A percentile compares a stretch with the other conserved stretches of the same genome.
phyloP scores from a whole-genome alignment of 2,797 vertebrate species.

The Amphiprion clarkii region DNA sequence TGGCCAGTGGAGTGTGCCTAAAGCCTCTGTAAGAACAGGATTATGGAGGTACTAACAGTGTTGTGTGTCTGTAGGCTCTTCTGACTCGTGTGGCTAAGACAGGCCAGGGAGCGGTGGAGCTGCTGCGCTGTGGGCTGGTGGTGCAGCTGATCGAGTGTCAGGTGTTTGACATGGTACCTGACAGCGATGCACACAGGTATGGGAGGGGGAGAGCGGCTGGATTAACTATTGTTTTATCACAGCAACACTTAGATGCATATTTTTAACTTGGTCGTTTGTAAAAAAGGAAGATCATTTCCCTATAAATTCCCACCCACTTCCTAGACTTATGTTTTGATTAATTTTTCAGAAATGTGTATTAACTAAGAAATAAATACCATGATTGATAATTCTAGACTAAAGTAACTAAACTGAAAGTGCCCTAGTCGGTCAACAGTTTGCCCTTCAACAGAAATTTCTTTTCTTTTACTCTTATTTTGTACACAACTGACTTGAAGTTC shows the following conservation, averaged over 20 bases:
- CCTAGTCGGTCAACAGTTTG: too few species aligned
- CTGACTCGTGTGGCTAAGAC: slow-evolving; percentile 95
- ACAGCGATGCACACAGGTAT: slow-evolving; percentile 92
- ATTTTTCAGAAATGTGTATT: background rate
- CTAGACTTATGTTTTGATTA: too few species aligned
- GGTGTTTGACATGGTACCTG: slow-evolving; percentile 96
- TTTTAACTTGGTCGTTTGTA: background rate
- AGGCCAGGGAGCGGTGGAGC: slow-evolving; percentile 91
- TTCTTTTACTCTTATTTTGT: background rate
- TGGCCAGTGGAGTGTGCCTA: background rate
- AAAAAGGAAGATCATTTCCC: background rate
- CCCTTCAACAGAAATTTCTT: background rate
- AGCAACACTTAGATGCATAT: background rate
- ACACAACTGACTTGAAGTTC: background rate
- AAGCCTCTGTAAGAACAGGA: background rate
- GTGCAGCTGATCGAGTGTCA: slow-evolving; percentile 94
- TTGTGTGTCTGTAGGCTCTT: slow-evolving; percentile 87
- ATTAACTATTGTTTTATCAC: background rate
- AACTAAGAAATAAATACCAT: background rate
- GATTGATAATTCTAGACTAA: too few species aligned
- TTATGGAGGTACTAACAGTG: background rate
- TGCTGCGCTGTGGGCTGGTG: slow-evolving; percentile 94
- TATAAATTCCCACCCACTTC: background rate
- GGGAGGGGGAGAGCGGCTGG: background rate
- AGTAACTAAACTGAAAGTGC: background rate